Conservation (phyloP, 2,797 vertebrate species). For the Ctenopoma multispine region DNA sequence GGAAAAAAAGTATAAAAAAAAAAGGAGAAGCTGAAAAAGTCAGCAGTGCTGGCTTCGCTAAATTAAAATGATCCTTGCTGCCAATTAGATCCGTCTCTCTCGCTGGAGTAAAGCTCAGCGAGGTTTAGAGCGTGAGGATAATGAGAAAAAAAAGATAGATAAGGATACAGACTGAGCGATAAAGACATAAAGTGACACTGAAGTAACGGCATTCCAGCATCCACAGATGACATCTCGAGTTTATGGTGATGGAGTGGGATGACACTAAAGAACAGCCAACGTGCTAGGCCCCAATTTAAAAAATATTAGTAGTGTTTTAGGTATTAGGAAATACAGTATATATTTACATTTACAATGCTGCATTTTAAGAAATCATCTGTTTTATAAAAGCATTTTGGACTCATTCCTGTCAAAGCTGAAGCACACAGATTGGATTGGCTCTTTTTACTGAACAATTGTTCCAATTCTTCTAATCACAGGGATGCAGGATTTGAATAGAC, state of each 20-base stretch:
- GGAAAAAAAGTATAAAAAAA: slow-evolving; percentile 26
- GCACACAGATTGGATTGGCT: slow-evolving; percentile 36
- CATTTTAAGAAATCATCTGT: background rate
- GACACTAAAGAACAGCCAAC: background rate
- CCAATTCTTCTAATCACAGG: slow-evolving; percentile 35
- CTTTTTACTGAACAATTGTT: slow-evolving; percentile 36
- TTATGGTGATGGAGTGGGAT: slow-evolving; percentile 8
- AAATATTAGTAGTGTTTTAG: background rate
- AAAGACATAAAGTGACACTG: slow-evolving; percentile 55
- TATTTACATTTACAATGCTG: background rate
- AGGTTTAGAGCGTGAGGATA: slow-evolving; percentile 68
- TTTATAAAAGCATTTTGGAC: slow-evolving; percentile 7
- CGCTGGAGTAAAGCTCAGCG: slow-evolving; percentile 49
- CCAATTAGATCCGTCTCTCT: slow-evolving; percentile 76
- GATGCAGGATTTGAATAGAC: slow-evolving; percentile 31
- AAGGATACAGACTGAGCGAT: slow-evolving; percentile 48
- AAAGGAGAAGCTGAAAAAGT: slow-evolving; percentile 36
- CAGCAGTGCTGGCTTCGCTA: slow-evolving; percentile 45
- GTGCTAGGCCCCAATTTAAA: slow-evolving; percentile 19
- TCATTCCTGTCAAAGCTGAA: slow-evolving; percentile 15
- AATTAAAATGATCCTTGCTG: slow-evolving; percentile 73
- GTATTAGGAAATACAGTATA: background rate
- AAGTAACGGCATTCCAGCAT: slow-evolving; percentile 31
- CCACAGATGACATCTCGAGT: slow-evolving; percentile 30
- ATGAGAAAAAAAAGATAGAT: slow-evolving; percentile 65